A percentile compares a stretch with the other conserved stretches of the same genome.
These are phyloP conservation scores for Spodoptera litura DNA, from an alignment of 1,140 invertebrate genomes.

Conservation along the genomic window DNA sequence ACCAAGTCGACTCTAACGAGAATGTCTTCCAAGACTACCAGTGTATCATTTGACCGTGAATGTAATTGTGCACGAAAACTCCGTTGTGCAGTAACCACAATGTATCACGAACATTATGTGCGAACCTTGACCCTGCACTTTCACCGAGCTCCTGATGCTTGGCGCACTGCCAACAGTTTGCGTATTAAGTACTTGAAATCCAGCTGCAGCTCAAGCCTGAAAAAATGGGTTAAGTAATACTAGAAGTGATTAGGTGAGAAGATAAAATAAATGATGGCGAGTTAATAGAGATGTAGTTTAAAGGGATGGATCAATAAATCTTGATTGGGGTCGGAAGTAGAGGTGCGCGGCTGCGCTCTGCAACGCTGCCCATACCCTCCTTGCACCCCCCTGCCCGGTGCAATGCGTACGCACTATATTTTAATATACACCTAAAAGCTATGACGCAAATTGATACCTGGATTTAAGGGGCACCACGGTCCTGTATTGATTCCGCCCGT, in stretches of 20 bases:
- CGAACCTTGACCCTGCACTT: conserved; percentile 19
- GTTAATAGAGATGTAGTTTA: not conserved
- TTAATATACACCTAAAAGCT: not conserved
- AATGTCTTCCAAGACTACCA: too few species aligned
- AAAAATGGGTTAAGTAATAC: not conserved
- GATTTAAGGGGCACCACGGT: not conserved
- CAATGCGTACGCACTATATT: not conserved
- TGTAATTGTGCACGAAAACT: not conserved
- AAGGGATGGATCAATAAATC: conserved; percentile 19
- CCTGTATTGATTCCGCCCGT: not conserved
- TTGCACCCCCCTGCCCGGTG: not conserved
- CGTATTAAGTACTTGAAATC: not conserved
- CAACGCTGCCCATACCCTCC: not conserved
- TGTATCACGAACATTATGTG: not conserved
- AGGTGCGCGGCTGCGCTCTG: conserved; percentile 19
- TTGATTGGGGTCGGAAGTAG: not conserved
- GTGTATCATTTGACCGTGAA: too few species aligned
- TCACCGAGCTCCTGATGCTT: not conserved
- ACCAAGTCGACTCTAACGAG: too few species aligned
- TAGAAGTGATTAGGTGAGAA: not conserved
- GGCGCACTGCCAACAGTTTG: conserved; percentile 2
- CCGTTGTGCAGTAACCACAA: not conserved
- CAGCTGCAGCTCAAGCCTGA: not conserved
- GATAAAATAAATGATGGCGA: not conserved
- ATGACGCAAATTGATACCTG: conserved; percentile 15